Evolutionary conservation across 92 coral and sea anemone genomes (phyloP).

Genomic region (Meandrina meandrites): DNA sequence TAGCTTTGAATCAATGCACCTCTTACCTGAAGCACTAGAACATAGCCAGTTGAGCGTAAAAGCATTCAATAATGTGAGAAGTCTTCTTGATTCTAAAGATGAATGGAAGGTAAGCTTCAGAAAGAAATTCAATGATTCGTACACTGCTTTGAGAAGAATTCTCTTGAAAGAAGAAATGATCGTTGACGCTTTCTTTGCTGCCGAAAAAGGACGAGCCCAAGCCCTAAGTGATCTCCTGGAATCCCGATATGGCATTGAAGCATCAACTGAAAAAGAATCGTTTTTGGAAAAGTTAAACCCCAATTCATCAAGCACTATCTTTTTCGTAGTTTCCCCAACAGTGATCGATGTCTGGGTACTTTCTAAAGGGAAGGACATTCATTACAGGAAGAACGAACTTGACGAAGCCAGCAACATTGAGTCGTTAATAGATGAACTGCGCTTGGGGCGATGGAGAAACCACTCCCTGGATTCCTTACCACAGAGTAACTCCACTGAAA

Average conservation of each 20-base stretch:
- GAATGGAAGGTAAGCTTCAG: constrained; percentile 11
- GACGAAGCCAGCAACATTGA: background rate
- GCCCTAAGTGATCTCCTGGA: constrained; percentile 17
- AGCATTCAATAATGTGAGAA: constrained; percentile 11
- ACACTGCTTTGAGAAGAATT: background rate
- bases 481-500: background rate
- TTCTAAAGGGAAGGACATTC: background rate
- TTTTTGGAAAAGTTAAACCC: background rate
- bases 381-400: background rate
- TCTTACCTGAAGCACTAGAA: background rate
- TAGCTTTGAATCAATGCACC: background rate
- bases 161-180: background rate
- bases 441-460: background rate
- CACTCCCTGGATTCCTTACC: background rate
- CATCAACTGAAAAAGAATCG: background rate
- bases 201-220: constrained; percentile 17
- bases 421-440: background rate
- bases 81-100: constrained; percentile 1
- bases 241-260: background rate
- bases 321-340: background rate
- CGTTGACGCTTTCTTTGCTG: constrained; percentile 1
- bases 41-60: background rate
- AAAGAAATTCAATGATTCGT: background rate
- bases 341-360: background rate
- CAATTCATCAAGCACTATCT: background rate